Percentiles rank a stretch among this genome's conserved stretches.
Evolutionary conservation across 2,113 vertebrate species (phyloP).

Genomic region (Centropus unirufus): DNA sequence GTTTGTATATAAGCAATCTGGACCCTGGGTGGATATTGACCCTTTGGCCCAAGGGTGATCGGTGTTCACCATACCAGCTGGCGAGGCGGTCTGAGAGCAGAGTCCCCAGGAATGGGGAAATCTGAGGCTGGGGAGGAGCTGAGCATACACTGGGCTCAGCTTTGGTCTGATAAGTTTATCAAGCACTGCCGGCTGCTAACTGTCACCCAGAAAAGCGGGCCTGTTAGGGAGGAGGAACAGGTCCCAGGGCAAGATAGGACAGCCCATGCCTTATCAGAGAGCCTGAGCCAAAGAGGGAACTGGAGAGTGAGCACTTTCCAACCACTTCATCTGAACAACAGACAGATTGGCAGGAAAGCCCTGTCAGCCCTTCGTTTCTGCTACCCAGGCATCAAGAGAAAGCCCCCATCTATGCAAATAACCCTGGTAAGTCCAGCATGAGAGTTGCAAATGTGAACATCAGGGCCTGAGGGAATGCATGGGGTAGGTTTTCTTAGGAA

Average conservation of each 20-base stretch:
- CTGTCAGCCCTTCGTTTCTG: not conserved
- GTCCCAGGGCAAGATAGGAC: slow-evolving; percentile 69
- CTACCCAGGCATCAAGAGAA: not conserved
- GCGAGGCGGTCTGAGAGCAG: not conserved
- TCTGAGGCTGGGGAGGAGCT: slow-evolving; percentile 80
- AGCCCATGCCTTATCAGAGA: slow-evolving; percentile 70
- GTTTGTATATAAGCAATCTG: not conserved
- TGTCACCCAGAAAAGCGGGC: slow-evolving; percentile 60
- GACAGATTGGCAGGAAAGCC: slow-evolving; percentile 56
- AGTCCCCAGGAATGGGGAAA: slow-evolving; percentile 74
- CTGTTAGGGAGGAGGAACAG: slow-evolving; percentile 60
- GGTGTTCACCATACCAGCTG: not conserved
- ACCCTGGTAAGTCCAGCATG: not conserved
- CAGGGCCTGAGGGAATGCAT: not conserved
- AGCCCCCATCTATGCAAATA: not conserved
- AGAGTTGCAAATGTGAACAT: not conserved
- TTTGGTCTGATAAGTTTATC: slow-evolving; percentile 90
- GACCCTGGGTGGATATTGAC: slow-evolving; percentile 3
- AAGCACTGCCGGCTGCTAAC: slow-evolving; percentile 81
- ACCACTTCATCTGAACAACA: slow-evolving; percentile 50
- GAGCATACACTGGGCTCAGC: slow-evolving; percentile 47
- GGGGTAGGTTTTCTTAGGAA: not conserved
- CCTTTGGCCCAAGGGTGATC: not conserved
- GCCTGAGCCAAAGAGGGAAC: slow-evolving; percentile 52
- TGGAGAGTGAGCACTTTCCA: slow-evolving; percentile 37